Conservation (phyloP, 2,888 invertebrate genomes). For the Exocentrus adspersus region DNA sequence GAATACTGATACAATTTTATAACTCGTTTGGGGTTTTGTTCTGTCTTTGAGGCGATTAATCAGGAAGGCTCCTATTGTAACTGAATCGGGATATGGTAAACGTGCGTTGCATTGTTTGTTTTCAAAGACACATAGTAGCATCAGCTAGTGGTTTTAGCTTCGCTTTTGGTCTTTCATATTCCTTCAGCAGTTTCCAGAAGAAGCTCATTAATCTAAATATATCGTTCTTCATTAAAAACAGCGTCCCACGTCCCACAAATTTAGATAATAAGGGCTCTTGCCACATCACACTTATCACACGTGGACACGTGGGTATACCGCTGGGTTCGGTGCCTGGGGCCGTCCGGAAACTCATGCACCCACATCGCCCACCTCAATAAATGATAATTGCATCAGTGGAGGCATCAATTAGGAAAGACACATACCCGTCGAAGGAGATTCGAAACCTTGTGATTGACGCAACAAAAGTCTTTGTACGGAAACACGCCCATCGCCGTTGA, state of each 20-base stretch:
- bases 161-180: too few relatives aligned
- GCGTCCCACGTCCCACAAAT: too few relatives aligned
- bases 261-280: too few relatives aligned
- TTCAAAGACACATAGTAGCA: too few relatives aligned
- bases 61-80: neutral
- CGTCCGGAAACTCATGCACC: conserved; percentile 10
- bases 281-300: neutral
- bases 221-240: too few relatives aligned
- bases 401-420: neutral
- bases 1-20: conserved; percentile 1
- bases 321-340: neutral
- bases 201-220: too few relatives aligned
- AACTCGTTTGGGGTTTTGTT: neutral
- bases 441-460: neutral
- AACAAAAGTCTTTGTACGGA: neutral
- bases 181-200: too few relatives aligned
- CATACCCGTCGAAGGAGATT: neutral
- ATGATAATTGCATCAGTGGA: conserved; percentile 10
- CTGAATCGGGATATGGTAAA: neutral
- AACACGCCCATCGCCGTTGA: neutral
- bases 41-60: neutral
- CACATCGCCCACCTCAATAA: conserved; percentile 13
- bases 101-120: neutral
- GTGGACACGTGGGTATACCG: neutral
- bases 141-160: too few relatives aligned